Conservation (phyloP, 2,113 vertebrate genomes). For the Xenopus laevis region DNA sequence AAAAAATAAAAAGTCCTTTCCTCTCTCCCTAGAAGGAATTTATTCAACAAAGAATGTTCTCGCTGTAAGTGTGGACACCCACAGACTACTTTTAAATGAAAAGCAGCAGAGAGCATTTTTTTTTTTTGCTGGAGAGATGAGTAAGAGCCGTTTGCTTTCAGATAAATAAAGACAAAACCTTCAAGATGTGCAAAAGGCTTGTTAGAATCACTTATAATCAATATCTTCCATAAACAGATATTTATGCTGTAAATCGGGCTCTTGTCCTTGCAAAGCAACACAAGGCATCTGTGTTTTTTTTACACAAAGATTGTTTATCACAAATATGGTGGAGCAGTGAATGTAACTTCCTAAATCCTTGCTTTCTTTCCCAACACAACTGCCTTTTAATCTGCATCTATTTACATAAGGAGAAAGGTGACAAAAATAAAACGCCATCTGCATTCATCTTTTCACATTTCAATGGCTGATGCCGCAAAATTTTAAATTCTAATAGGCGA, state of each 20-base stretch:
- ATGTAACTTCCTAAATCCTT: too few relatives aligned
- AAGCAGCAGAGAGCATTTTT: constrained; percentile 34
- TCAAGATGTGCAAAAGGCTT: constrained; percentile 3
- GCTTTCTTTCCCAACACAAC: too few relatives aligned
- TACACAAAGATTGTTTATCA: not conserved
- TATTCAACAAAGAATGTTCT: constrained; percentile 28
- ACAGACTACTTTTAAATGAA: constrained; percentile 36
- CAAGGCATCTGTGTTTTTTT: not conserved
- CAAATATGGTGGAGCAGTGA: too few relatives aligned
- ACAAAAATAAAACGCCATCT: too few relatives aligned
- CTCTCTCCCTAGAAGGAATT: constrained; percentile 4
- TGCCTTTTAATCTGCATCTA: too few relatives aligned
- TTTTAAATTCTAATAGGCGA: too few relatives aligned
- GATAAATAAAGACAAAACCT: constrained; percentile 20
- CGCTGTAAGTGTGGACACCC: constrained; percentile 18
- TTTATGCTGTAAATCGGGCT: not conserved
- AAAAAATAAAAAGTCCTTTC: not conserved
- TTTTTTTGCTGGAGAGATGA: constrained; percentile 16
- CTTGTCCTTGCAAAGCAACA: not conserved
- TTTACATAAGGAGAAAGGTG: too few relatives aligned
- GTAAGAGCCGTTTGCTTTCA: constrained; percentile 1
- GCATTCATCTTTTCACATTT: too few relatives aligned
- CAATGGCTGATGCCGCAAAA: too few relatives aligned
- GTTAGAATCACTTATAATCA: constrained; percentile 3
- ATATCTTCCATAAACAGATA: not conserved